Conservation (phyloP, 2,888 invertebrate species). For the Balanococcus diminutus region DNA sequence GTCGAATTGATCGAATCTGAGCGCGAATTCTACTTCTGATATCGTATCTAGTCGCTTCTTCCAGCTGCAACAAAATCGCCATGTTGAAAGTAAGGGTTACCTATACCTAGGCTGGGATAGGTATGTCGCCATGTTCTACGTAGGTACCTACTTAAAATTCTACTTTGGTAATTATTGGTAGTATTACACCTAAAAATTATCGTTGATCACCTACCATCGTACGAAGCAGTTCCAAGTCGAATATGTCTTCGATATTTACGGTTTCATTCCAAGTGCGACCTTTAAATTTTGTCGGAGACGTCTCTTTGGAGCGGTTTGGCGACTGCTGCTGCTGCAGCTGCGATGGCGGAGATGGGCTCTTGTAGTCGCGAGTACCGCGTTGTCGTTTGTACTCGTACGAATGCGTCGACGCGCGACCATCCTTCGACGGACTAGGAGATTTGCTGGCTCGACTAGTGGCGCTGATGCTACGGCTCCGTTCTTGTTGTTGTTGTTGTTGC, state of each 20-base stretch:
- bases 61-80: slow-evolving; percentile 66
- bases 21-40: slow-evolving; percentile 76
- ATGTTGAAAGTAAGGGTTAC: no score
- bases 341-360: background rate
- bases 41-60: slow-evolving; percentile 78
- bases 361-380: background rate
- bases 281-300: slow-evolving; percentile 57
- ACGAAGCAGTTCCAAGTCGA: slow-evolving; percentile 73
- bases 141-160: no score
- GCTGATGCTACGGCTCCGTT: background rate
- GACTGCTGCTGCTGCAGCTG: background rate
- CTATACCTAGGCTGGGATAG: no score
- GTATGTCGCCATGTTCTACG: no score
- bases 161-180: no score
- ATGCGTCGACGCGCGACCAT: no score
- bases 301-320: background rate
- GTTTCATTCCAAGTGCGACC: slow-evolving; percentile 57
- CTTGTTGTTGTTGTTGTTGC: background rate
- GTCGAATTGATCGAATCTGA: slow-evolving; percentile 76
- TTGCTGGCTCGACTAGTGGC: background rate
- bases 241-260: slow-evolving; percentile 68
- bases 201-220: slow-evolving; percentile 66
- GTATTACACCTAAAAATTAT: no score
- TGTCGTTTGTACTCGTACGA: background rate
- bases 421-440: slow-evolving; percentile 15